Evolutionary conservation across 2,113 vertebrate species (phyloP), one percentile per base, ranked within the genome.

Genomic region (Lycocorax pyrrhopterus): DNA sequence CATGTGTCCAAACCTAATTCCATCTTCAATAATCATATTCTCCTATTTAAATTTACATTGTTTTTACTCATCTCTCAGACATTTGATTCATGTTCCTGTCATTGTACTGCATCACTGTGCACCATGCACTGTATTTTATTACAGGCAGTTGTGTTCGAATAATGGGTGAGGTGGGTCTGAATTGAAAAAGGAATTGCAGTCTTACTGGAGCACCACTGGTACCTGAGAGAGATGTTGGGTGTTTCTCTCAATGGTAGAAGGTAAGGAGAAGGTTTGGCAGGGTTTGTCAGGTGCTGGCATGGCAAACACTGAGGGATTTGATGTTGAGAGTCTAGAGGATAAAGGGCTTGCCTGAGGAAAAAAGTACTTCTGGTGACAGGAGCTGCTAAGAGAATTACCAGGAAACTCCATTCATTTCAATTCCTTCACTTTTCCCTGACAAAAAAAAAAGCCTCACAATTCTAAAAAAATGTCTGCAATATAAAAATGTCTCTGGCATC

Each of bases 1-100:
- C 87, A 30, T 84, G 47, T 86, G 73, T 89, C 76, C 76, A 96
- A 96, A 96, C 83, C 47, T 93, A 96, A 96, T 97, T 96, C 83
- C 49, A 87, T 79, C 76, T 75, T 90, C 88, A 93, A 52, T 92
- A 96, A 94, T 90, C 66, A 53, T 84, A 93, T 92, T 92, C 44
- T 90, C 43, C 44, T 74, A 67, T 91, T 93, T 95, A 84, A 94
- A 90, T 88, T 74, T 88, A 75, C 68, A 66, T 84, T 90, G 83
- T n/a, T 96, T 93, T 90, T 87, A 81, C 53, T 92, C 51, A 22
- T 85, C 58, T 85, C 59, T 81, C 64, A 88, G 83, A 44, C 44
- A 71, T 89, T 89, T 96, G 85, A 95, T 95, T 90, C 95, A 88
- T 63, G 60, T 84, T 72, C 25, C 56, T 81, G 88, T 75, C 85